phyloP scores from a whole-genome alignment of 2,888 invertebrate species.

The Cryptocheilus praepositus region DNA sequence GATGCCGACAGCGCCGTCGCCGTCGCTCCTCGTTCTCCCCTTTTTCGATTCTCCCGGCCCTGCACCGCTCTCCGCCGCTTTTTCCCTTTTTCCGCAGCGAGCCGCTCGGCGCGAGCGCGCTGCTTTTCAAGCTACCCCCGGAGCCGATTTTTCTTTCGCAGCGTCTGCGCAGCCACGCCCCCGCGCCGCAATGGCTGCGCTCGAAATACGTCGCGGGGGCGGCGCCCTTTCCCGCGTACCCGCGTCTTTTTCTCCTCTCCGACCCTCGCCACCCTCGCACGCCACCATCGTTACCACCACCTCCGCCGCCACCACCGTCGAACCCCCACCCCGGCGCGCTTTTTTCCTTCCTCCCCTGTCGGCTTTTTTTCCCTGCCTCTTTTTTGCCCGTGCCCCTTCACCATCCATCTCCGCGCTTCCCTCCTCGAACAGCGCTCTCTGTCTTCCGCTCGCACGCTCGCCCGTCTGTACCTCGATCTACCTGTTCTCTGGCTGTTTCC shows the following conservation, averaged over 20 bases:
- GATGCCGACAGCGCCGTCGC: slow-evolving; percentile 5
- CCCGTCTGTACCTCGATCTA: slow-evolving; percentile 2
- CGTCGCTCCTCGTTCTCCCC: slow-evolving; percentile 19
- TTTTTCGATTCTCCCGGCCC: slow-evolving; percentile 22
- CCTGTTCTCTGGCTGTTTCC: slow-evolving; percentile 7
- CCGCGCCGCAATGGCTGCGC: slow-evolving; percentile 69
- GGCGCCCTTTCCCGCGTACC: slow-evolving; percentile 62
- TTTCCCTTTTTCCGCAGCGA: slow-evolving; percentile 36
- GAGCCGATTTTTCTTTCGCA: slow-evolving; percentile 66
- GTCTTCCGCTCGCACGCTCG: slow-evolving; percentile 31
- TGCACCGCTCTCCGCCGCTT: slow-evolving; percentile 37
- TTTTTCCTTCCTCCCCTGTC: slow-evolving; percentile 14
- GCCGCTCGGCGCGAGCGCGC: slow-evolving; percentile 24
- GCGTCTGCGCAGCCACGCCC: slow-evolving; percentile 74
- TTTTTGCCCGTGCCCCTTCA: slow-evolving; percentile 45
- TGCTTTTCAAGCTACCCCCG: slow-evolving; percentile 50
- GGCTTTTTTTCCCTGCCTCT: slow-evolving; percentile 22
- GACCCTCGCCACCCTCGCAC: neutral
- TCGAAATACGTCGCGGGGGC: slow-evolving; percentile 65
- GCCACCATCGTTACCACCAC: slow-evolving; percentile 14
- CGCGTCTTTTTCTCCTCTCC: slow-evolving; percentile 50
- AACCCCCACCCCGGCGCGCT: neutral
- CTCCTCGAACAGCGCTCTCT: slow-evolving; percentile 9
- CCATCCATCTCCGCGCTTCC: slow-evolving; percentile 28
- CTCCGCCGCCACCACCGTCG: slow-evolving; percentile 8